Conservation (phyloP, 2,888 invertebrate species). For the Erebia ligea region DNA sequence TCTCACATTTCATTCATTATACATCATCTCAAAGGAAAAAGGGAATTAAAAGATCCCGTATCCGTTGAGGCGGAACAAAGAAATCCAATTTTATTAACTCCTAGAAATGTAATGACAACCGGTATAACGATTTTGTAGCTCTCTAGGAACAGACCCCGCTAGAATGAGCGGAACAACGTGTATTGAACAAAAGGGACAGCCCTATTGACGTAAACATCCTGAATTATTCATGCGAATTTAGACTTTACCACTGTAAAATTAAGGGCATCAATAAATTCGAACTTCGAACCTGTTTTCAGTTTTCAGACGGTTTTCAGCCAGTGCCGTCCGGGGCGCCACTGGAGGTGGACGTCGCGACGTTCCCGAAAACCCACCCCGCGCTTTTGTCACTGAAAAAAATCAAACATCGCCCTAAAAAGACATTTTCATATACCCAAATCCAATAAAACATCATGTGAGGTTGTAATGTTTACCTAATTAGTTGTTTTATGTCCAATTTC, state of each 20-base stretch:
- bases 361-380: conserved; percentile 56
- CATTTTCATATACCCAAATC: background rate
- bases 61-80: conserved; percentile 14
- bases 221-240: conserved; percentile 26
- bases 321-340: conserved; percentile 80
- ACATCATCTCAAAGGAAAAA: background rate
- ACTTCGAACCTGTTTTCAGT: conserved; percentile 30
- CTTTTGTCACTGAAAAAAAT: conserved; percentile 45
- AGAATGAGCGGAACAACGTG: conserved; percentile 65
- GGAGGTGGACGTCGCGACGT: conserved; percentile 74
- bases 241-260: conserved; percentile 24
- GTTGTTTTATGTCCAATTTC: conserved; percentile 54
- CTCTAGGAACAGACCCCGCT: conserved; percentile 66
- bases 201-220: conserved; percentile 59
- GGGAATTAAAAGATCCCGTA: conserved; percentile 3
- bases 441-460: conserved; percentile 19
- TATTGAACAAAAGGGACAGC: conserved; percentile 75
- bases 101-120: conserved; percentile 49
- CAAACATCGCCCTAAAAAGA: conserved; percentile 30
- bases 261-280: conserved; percentile 23
- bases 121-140: conserved; percentile 57
- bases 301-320: conserved; percentile 60
- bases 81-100: conserved; percentile 33
- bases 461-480: background rate
- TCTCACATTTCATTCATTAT: background rate